Conservation (phyloP, 2,113 vertebrate species). For the Chaenogobius annularis region DNA sequence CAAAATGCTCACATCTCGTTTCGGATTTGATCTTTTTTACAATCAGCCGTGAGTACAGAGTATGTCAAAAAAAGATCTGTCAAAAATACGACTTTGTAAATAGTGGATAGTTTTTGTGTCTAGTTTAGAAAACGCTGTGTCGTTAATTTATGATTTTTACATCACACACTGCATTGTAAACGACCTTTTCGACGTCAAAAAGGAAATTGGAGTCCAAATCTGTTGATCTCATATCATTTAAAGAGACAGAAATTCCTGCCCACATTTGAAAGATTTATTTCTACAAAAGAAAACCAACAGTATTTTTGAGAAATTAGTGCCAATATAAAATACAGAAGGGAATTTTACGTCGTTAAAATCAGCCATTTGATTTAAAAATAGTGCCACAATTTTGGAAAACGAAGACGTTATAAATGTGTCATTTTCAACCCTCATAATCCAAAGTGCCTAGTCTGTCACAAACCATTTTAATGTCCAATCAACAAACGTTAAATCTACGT, state of each 20-base stretch:
- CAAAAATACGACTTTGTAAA: slow-evolving; percentile 59
- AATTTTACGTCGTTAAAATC: neutral
- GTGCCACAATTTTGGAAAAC: slow-evolving; percentile 8
- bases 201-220: slow-evolving; percentile 75
- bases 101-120: slow-evolving; percentile 50
- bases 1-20: slow-evolving; percentile 59
- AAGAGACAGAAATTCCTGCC: slow-evolving; percentile 37
- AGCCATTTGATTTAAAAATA: neutral
- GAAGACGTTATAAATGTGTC: slow-evolving; percentile 1
- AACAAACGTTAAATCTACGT: slow-evolving; percentile 12
- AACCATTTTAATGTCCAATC: slow-evolving; percentile 41
- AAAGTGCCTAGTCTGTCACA: slow-evolving; percentile 71
- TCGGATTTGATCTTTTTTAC: slow-evolving; percentile 66
- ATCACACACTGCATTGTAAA: slow-evolving; percentile 44
- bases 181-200: slow-evolving; percentile 59
- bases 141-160: slow-evolving; percentile 11
- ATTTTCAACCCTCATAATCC: slow-evolving; percentile 47
- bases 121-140: slow-evolving; percentile 21
- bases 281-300: neutral
- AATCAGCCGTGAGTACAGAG: slow-evolving; percentile 79
- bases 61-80: slow-evolving; percentile 76
- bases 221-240: slow-evolving; percentile 66
- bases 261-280: slow-evolving; percentile 30
- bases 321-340: slow-evolving; percentile 16
- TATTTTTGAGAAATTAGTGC: slow-evolving; percentile 19